Conservation (phyloP, 2,888 invertebrate genomes). For the Drosophila austrosaltans region DNA sequence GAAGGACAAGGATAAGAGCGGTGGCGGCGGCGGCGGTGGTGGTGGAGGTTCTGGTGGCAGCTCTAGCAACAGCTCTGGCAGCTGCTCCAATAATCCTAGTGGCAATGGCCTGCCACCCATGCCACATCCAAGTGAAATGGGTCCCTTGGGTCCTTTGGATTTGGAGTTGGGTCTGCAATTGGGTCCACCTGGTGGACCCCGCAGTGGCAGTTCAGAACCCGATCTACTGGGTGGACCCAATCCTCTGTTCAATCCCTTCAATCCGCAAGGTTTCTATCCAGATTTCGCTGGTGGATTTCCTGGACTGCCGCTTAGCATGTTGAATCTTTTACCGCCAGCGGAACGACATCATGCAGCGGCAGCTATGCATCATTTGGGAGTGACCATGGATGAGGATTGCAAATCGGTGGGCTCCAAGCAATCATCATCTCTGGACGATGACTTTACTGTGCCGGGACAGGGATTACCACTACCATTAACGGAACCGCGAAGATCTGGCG, state of each 20-base stretch:
- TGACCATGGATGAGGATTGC: conserved; percentile 86
- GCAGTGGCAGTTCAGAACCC: conserved; percentile 88
- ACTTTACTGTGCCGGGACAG: conserved; percentile 85
- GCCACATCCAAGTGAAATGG: conserved; percentile 61
- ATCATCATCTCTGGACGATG: conserved; percentile 85
- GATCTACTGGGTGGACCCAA: conserved; percentile 86
- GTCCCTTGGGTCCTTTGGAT: conserved; percentile 59
- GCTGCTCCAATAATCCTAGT: conserved; percentile 29
- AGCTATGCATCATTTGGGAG: conserved; percentile 85
- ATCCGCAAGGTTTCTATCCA: conserved; percentile 90
- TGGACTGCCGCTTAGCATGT: conserved; percentile 91
- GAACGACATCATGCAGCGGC: conserved; percentile 87
- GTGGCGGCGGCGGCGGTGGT: conserved; percentile 10
- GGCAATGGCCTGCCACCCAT: conserved; percentile 47
- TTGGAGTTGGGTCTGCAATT: conserved; percentile 72
- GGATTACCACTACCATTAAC: conserved; percentile 83
- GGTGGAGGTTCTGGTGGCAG: conserved; percentile 24
- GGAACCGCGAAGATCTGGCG: conserved; percentile 64
- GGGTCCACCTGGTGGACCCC: conserved; percentile 81
- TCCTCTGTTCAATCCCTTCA: conserved; percentile 90
- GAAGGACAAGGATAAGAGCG: conserved; percentile 68
- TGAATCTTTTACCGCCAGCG: conserved; percentile 90
- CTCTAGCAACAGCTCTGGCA: conserved; percentile 2
- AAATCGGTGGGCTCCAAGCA: conserved; percentile 87
- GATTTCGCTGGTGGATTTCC: conserved; percentile 92